Base-by-base conservation (phyloP, 2,797 vertebrate genomes). In the Cyclura pinguis region DNA sequence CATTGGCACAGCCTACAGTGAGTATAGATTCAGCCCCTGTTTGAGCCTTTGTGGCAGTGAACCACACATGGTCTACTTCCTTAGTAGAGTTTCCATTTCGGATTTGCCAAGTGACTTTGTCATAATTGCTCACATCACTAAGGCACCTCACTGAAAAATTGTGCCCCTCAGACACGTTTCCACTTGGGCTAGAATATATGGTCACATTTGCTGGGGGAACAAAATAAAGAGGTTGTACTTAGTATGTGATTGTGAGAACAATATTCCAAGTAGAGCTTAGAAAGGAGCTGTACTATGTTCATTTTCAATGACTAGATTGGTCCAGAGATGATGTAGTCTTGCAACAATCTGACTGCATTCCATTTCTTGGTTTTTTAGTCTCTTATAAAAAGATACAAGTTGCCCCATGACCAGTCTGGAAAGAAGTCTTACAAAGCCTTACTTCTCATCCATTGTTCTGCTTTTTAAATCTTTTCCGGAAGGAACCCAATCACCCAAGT, bases 101-200 rank as follows among this genome's bases (percentile, higher is more conserved):
- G 90, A 97, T 97, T 93, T 96, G 87, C 97, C 97, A 98, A 4
- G 62, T 96, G 35, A 97, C 81, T 20, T 89, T 92, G 86, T 97
- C 94, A 38, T 95, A 97, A 84, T 94, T 93, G 93, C 59, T 95
- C 81, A 95, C 87, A 87, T 97, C 94, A 10, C 96, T 97, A 94
- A 90, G 0, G 73, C 97, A 98, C 0, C 14, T 96, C 84, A 98
- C n/a, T 59, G 47, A 96, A 95, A 97, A 97, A 0, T 0, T 3
- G 2, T 88, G 4, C 92, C 97, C 97, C 93, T 96, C 94, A 0
- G 96, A 97, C 96, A 97, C 78, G 0, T 0, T 2, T 59, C 92
- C 89, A 69, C 90, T 96, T 93, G 42, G 7, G 9, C 87, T 95
- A 38, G 94, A 83, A 84, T 88, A 92, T 91, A 97, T 93, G 72